Percentiles rank a stretch among this genome's conserved stretches.
Conservation (phyloP, 2,888 invertebrate species). For the Lydus trimaculatus region DNA sequence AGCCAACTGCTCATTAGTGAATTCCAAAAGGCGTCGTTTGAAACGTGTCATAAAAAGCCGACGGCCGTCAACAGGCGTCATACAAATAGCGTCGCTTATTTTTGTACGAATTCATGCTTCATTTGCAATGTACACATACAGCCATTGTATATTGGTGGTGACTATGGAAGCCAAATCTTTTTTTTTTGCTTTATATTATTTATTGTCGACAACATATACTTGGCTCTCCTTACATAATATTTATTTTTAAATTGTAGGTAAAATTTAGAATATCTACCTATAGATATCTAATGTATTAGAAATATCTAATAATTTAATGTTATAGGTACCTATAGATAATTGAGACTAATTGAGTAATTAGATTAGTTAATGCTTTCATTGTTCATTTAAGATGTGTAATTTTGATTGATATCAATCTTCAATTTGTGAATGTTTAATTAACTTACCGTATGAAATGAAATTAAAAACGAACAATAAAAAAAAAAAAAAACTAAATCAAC, state of each 20-base stretch:
- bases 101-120: slow-evolving; percentile 41
- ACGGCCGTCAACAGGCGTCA: slow-evolving; percentile 49
- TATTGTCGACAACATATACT: background rate
- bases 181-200: background rate
- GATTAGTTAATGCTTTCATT: slow-evolving; percentile 17
- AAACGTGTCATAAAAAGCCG: slow-evolving; percentile 59
- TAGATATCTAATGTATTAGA: too few species aligned
- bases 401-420: slow-evolving; percentile 25
- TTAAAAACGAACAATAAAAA: background rate
- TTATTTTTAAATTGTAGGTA: too few species aligned
- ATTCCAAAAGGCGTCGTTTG: slow-evolving; percentile 60
- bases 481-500: slow-evolving; percentile 6
- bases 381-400: slow-evolving; percentile 21
- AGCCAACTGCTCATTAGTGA: slow-evolving; percentile 60
- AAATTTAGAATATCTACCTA: too few species aligned
- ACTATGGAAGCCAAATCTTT: background rate
- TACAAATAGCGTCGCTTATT: slow-evolving; percentile 43
- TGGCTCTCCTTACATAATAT: too few species aligned
- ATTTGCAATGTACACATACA: slow-evolving; percentile 41
- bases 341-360: slow-evolving; percentile 24
- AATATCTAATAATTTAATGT: too few species aligned
- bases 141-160: slow-evolving; percentile 18
- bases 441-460: background rate
- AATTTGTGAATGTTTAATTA: slow-evolving; percentile 29
- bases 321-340: too few species aligned